These are phyloP conservation scores for Chlorodrepanis virens DNA, from an alignment of 2,113 vertebrate genomes.

Conservation along the genomic window DNA sequence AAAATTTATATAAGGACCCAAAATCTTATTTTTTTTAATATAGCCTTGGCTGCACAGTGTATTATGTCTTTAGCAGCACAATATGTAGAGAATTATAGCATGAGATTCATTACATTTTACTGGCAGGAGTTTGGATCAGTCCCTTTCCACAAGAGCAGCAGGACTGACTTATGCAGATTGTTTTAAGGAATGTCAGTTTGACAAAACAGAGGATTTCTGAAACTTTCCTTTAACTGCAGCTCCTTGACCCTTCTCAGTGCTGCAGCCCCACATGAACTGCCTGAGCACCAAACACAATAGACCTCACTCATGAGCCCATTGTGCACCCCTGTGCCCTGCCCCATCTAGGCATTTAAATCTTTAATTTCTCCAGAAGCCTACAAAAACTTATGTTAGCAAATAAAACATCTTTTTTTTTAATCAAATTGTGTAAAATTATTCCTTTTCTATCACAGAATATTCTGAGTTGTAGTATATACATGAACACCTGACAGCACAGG, in stretches of 20 bases:
- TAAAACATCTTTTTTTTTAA: background rate
- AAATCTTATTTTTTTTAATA: background rate
- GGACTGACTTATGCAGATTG: fast-evolving
- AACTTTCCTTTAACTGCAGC: background rate
- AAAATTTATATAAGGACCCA: background rate
- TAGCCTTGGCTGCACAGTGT: background rate
- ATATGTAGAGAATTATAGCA: background rate
- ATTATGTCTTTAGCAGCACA: background rate
- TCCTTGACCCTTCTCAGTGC: background rate
- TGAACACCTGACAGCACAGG: background rate
- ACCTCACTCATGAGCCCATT: background rate
- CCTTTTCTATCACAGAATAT: background rate
- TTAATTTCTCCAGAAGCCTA: background rate
- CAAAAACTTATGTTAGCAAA: background rate
- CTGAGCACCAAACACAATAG: background rate
- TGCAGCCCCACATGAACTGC: background rate
- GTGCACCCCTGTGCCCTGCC: background rate
- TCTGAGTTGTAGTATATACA: background rate
- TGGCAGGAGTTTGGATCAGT: background rate
- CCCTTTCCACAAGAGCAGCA: background rate
- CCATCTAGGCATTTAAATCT: background rate
- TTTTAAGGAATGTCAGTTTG: background rate
- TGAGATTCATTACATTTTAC: background rate
- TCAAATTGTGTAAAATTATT: background rate
- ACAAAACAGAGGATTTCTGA: background rate